Base-by-base conservation (phyloP, 2,113 vertebrate species). In the Chaenocephalus aceratus region DNA sequence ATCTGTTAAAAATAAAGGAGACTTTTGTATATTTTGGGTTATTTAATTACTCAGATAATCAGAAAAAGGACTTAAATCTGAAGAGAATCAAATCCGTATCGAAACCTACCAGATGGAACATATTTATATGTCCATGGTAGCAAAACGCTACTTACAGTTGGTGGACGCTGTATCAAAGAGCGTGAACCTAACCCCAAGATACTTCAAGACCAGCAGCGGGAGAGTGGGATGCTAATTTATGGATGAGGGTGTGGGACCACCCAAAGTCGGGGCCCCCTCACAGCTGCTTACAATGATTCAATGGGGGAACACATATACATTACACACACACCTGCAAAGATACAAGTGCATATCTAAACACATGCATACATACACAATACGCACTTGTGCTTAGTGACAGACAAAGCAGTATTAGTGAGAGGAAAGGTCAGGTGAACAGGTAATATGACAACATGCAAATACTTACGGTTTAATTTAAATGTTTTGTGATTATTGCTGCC, bases 231-330 rank as follows among this genome's bases (percentile, higher is more conserved):
- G 68, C 67, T 86, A 76, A 85, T 87, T 90, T 89, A 88, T 87
- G 66, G 66, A 84, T 46, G 62, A 61, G 62, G 44, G 87, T 87
- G 77, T 86, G 63, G 69, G 93, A 93, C 92, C 93, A 93, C 94
- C 92, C 94, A 93, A 36, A 83, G 62, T 4, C 16, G 10, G 57
- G 84, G 66, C 71, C 82, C 41, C 75, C 68, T 83, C 76, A 46
- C 92, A 92, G 92, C 91, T 92, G 91, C 80, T 80, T 21, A 75
- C 72, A 64, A 71, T 70, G 70, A 84, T 84, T n/a, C 8, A 56
- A 59, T 4, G 10, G n/a, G 44, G 54, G 72, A 46, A 53, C 46
- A 77, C 56, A 57, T 21, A 48, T 44, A 49, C 44, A 30, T 30
- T 36, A 62, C 44, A 73, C 56, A 69, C 61, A 75, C 63, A 78